phyloP scores from a whole-genome alignment of 2,113 vertebrate genomes.

The Cottus gobio region DNA sequence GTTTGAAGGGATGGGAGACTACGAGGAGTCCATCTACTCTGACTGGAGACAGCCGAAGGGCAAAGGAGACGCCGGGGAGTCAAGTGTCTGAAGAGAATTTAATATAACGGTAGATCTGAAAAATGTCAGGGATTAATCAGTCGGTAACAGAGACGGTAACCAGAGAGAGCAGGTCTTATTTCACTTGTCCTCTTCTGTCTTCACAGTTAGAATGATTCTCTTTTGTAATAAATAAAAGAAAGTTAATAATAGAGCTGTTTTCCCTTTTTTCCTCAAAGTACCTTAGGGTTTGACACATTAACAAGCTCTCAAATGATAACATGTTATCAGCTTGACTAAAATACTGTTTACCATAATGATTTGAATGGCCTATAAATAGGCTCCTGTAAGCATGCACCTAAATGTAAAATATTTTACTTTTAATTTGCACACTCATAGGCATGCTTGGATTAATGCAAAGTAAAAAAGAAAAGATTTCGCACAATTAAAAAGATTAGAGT shows the following conservation, averaged over 20 bases:
- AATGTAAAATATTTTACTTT: neutral
- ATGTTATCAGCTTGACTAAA: neutral
- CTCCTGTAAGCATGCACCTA: neutral
- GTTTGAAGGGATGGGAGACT: conserved; percentile 89
- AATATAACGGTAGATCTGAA: neutral
- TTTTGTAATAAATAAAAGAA: conserved; percentile 1
- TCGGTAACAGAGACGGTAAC: neutral
- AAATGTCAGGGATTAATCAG: neutral
- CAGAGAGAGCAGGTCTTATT: neutral
- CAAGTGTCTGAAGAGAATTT: conserved; percentile 31
- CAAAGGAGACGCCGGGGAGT: conserved; percentile 87
- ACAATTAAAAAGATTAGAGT: no score
- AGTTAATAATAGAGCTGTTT: neutral
- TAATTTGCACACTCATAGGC: neutral
- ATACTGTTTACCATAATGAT: neutral
- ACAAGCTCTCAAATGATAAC: neutral
- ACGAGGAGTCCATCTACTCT: conserved; percentile 87
- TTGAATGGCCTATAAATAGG: neutral
- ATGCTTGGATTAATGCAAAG: neutral
- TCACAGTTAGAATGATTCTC: neutral
- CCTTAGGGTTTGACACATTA: neutral
- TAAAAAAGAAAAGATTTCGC: neutral
- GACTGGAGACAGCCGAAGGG: conserved; percentile 88
- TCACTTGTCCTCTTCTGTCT: neutral
- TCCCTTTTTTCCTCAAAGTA: neutral